A percentile compares a stretch with the other conserved stretches of the same genome.
phyloP scores from a whole-genome alignment of 1,140 invertebrate genomes.

The Listronotus bonariensis region DNA sequence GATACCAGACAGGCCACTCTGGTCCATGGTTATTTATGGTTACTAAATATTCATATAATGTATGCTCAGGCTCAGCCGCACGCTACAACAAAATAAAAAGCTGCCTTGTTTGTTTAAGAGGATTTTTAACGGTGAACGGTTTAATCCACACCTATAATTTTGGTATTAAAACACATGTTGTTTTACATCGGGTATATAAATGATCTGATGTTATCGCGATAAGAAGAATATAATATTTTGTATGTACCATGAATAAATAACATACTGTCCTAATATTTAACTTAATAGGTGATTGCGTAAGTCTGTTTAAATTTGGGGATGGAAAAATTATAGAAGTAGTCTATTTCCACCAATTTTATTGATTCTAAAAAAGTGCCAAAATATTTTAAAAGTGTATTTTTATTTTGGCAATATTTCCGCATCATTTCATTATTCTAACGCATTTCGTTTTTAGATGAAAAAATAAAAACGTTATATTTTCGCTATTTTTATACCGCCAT shows the following conservation, averaged over 20 bases:
- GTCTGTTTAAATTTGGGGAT: too few species aligned
- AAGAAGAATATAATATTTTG: slow-evolving; percentile 2
- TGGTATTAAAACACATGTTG: slow-evolving; percentile 9
- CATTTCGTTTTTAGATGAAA: too few species aligned
- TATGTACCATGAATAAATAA: background rate
- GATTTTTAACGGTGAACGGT: slow-evolving; percentile 17
- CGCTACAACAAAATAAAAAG: slow-evolving; percentile 14
- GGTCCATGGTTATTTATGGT: slow-evolving; percentile 47
- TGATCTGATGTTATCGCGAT: slow-evolving; percentile 7
- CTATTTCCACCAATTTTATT: too few species aligned
- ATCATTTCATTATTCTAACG: too few species aligned
- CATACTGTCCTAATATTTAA: too few species aligned
- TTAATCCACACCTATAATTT: slow-evolving; percentile 32
- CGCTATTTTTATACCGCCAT: too few species aligned
- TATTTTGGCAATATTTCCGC: too few species aligned
- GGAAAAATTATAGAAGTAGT: too few species aligned
- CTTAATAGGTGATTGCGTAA: too few species aligned
- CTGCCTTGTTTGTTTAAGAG: slow-evolving; percentile 10
- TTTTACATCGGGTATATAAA: background rate
- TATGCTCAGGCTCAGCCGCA: background rate
- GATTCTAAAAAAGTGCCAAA: too few species aligned
- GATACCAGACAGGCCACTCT: slow-evolving; percentile 41
- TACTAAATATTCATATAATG: slow-evolving; percentile 47
- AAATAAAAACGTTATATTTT: too few species aligned
- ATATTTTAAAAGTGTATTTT: too few species aligned